Conservation (phyloP, 2,797 vertebrate genomes). For the Poeciliopsis gracilis region DNA sequence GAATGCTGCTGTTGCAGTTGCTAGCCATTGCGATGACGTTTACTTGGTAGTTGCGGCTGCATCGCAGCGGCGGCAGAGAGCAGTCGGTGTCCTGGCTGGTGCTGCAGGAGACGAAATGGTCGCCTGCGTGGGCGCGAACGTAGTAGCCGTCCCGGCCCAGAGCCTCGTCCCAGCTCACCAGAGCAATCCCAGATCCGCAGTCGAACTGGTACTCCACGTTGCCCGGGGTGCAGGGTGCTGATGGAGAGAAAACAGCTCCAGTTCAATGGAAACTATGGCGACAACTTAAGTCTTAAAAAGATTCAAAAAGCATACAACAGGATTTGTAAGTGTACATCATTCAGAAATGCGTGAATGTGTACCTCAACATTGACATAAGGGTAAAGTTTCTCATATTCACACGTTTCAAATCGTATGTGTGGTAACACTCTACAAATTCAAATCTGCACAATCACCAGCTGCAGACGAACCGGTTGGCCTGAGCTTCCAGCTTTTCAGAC, state of each 20-base stretch:
- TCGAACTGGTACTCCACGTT: constrained; percentile 58
- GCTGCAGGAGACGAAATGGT: constrained; percentile 53
- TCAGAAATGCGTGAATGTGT: too few relatives aligned
- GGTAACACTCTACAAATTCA: too few relatives aligned
- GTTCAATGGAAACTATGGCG: not conserved
- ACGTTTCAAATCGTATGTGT: too few relatives aligned
- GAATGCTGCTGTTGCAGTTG: constrained; percentile 76
- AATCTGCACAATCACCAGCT: too few relatives aligned
- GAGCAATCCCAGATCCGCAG: constrained; percentile 62
- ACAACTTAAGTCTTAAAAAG: too few relatives aligned
- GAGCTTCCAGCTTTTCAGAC: too few relatives aligned
- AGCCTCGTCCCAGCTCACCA: constrained; percentile 76
- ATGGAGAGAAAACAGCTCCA: not conserved
- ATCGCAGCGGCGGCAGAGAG: constrained; percentile 64
- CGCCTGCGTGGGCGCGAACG: constrained; percentile 26
- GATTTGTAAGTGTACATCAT: too few relatives aligned
- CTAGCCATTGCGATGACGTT: constrained; percentile 64
- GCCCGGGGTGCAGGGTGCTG: constrained; percentile 79
- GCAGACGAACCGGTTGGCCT: too few relatives aligned
- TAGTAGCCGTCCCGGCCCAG: constrained; percentile 67
- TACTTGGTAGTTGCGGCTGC: constrained; percentile 71
- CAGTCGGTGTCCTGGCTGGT: constrained; percentile 63
- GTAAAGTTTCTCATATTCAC: too few relatives aligned
- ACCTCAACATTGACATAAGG: too few relatives aligned
- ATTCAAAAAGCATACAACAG: too few relatives aligned